Percentiles rank a stretch among this genome's conserved stretches.
phyloP scores from a whole-genome alignment of 1,140 invertebrate species.

The Drosophila virilis region DNA sequence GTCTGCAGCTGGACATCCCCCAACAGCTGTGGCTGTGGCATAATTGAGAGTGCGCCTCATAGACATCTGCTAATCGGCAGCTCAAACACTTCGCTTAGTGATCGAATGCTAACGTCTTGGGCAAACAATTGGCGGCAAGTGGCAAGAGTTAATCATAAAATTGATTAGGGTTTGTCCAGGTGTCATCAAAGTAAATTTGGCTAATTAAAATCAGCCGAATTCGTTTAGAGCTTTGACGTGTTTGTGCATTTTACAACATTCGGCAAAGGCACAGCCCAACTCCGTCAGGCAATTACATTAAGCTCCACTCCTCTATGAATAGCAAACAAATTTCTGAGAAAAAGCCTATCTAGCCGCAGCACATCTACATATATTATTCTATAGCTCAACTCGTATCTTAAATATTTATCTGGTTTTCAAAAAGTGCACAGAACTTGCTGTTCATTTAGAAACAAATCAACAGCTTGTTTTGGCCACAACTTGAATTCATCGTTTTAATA shows the following conservation, averaged over 20 bases:
- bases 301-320: not conserved
- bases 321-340: not conserved
- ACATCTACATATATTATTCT: not conserved
- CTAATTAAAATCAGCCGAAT: conserved; percentile 69
- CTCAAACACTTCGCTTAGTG: conserved; percentile 60
- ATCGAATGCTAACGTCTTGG: conserved; percentile 50
- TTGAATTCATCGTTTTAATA: conserved; percentile 14
- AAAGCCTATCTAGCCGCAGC: not conserved
- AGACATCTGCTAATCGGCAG: conserved; percentile 49
- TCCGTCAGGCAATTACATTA: conserved; percentile 4
- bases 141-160: conserved; percentile 40
- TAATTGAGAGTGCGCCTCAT: conserved; percentile 31
- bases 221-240: conserved; percentile 31
- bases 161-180: conserved; percentile 41
- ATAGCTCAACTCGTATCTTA: not conserved
- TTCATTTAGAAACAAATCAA: not conserved
- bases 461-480: not conserved
- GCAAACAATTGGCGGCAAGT: conserved; percentile 60
- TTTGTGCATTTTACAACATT: conserved; percentile 23
- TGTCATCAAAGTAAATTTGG: conserved; percentile 51
- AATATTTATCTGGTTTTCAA: not conserved
- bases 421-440: conserved; percentile 1
- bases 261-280: not conserved
- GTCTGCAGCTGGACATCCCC: conserved; percentile 24
- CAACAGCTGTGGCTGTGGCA: conserved; percentile 3